phyloP scores from a whole-genome alignment of 1,140 invertebrate genomes.

The Cherax quadricarinatus region DNA sequence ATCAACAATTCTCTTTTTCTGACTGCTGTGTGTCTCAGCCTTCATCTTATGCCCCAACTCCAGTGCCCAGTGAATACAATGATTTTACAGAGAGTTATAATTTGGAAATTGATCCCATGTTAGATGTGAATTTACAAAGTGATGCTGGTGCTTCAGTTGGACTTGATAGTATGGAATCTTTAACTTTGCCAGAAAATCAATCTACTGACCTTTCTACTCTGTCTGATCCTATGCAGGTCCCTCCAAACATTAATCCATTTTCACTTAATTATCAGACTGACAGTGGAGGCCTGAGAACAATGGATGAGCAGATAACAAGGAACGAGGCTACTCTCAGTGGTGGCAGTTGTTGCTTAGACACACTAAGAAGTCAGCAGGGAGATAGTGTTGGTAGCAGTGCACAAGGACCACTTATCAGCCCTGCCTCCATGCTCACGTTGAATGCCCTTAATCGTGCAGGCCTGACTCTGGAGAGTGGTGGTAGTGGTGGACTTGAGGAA shows the following conservation, averaged over 20 bases:
- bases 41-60: slow-evolving; percentile 83
- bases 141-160: slow-evolving; percentile 76
- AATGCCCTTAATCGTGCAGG: slow-evolving; percentile 65
- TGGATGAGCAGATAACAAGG: slow-evolving; percentile 72
- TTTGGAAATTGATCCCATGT: slow-evolving; percentile 78
- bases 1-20: slow-evolving; percentile 75
- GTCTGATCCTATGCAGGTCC: slow-evolving; percentile 72
- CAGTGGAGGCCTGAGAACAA: slow-evolving; percentile 73
- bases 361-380: not conserved
- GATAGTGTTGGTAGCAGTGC: not conserved
- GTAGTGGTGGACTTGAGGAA: slow-evolving; percentile 46
- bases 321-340: slow-evolving; percentile 12
- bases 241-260: slow-evolving; percentile 74
- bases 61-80: slow-evolving; percentile 84
- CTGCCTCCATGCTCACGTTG: slow-evolving; percentile 58
- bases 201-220: slow-evolving; percentile 56
- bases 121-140: slow-evolving; percentile 76
- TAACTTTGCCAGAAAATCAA: slow-evolving; percentile 74
- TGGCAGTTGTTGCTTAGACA: slow-evolving; percentile 15
- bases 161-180: slow-evolving; percentile 75
- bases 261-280: slow-evolving; percentile 73
- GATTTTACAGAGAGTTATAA: slow-evolving; percentile 82
- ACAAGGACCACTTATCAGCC: slow-evolving; percentile 24
- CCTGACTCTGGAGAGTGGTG: not conserved
- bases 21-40: slow-evolving; percentile 79